These are phyloP conservation scores for Lacerta agilis DNA, from an alignment of 2,797 vertebrate genomes.

Conservation along the genomic window DNA sequence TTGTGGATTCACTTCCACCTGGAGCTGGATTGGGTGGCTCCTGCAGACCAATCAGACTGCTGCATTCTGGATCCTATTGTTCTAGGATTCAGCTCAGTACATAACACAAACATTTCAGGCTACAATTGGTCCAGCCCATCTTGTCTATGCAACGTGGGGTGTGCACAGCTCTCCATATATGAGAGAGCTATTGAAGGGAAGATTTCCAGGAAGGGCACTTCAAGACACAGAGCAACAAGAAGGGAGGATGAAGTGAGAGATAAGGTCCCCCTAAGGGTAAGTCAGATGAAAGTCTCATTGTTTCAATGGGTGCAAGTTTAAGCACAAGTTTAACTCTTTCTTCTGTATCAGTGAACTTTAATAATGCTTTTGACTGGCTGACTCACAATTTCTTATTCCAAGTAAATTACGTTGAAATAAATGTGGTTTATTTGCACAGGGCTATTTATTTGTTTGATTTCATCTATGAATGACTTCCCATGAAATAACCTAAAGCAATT, in stretches of 20 bases:
- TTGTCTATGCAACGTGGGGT: not conserved
- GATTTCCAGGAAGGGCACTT: not conserved
- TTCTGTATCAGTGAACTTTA: not conserved
- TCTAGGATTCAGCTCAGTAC: no score
- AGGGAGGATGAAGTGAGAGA: not conserved
- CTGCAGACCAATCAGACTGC: no score
- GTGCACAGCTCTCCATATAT: not conserved
- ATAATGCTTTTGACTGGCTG: not conserved
- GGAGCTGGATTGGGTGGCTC: no score
- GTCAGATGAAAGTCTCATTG: no score
- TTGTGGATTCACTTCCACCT: no score
- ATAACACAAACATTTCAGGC: not conserved
- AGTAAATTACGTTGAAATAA: not conserved
- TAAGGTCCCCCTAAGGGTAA: not conserved
- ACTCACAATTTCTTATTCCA: not conserved
- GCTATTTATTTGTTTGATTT: no score
- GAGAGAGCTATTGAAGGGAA: not conserved
- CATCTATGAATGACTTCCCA: no score
- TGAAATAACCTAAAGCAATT: no score
- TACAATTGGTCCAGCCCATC: not conserved
- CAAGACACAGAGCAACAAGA: not conserved
- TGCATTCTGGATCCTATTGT: no score
- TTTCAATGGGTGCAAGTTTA: not conserved
- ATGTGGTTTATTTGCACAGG: not conserved
- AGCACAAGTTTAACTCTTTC: not conserved